Percentiles rank a stretch among this genome's conserved stretches.
Evolutionary conservation across 92 coral and sea anemone species (phyloP).

Genomic region (Actinostola sp.): DNA sequence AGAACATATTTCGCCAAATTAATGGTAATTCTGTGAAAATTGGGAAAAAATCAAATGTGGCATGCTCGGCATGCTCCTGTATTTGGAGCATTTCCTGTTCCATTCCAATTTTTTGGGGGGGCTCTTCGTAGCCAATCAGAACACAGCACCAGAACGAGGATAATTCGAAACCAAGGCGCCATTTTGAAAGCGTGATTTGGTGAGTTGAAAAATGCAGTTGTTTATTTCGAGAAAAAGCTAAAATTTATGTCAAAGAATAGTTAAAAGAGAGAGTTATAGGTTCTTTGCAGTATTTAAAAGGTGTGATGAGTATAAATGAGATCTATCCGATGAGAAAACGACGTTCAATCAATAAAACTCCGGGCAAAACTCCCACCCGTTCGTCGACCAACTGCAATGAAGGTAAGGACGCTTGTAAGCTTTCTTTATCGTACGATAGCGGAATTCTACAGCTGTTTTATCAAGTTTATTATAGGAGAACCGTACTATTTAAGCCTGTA

Average conservation of each 20-base stretch:
- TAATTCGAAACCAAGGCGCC: conserved; percentile 78
- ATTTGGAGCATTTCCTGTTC: background rate
- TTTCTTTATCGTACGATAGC: no score
- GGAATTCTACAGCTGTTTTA: no score
- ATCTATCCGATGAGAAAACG: conserved; percentile 85
- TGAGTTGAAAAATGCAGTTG: background rate
- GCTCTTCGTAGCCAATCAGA: conserved; percentile 40
- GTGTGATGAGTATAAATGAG: conserved; percentile 75
- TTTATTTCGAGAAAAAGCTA: background rate
- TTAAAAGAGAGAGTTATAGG: background rate
- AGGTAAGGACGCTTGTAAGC: conserved; percentile 14
- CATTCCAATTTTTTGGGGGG: background rate
- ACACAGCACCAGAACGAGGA: conserved; percentile 62
- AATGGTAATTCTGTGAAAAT: no score
- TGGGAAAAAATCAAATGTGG: no score
- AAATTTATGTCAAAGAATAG: background rate
- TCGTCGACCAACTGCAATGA: conserved; percentile 33
- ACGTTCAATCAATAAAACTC: conserved; percentile 69
- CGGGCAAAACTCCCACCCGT: conserved; percentile 63
- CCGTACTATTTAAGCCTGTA: no score
- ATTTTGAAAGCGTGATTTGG: conserved; percentile 44
- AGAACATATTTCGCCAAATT: no score
- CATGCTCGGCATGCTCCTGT: background rate
- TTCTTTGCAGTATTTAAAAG: background rate
- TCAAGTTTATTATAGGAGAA: no score